A percentile compares a stretch with the other conserved stretches of the same genome.
Evolutionary conservation across 1,140 invertebrate genomes (phyloP).

Genomic region (Watersipora subatra): DNA sequence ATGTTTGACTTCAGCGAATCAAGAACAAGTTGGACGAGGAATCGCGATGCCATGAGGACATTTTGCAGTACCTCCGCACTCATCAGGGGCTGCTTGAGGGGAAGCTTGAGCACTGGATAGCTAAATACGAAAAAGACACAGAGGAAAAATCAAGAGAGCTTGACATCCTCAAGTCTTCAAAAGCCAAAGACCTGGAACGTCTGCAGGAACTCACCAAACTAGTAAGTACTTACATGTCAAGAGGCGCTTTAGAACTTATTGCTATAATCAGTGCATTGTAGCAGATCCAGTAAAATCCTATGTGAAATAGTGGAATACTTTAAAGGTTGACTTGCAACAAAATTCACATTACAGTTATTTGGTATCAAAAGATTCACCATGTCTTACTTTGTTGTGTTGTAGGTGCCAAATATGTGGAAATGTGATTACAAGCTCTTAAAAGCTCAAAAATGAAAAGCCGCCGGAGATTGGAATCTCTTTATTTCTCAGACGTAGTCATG

Average conservation of each 20-base stretch:
- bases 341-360: too few relatives aligned
- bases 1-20: conserved; percentile 28
- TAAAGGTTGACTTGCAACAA: too few relatives aligned
- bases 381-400: too few relatives aligned
- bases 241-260: background rate
- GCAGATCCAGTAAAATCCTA: too few relatives aligned
- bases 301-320: too few relatives aligned
- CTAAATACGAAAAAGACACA: conserved; percentile 38
- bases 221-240: conserved; percentile 16
- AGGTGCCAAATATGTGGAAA: too few relatives aligned
- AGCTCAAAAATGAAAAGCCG: too few relatives aligned
- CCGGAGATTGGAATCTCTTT: too few relatives aligned
- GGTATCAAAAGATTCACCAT: too few relatives aligned
- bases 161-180: conserved; percentile 33
- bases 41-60: conserved; percentile 31
- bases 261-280: background rate
- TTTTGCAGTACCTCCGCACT: conserved; percentile 27
- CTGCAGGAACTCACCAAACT: conserved; percentile 35
- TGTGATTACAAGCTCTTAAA: too few relatives aligned
- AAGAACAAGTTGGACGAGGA: conserved; percentile 34
- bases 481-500: too few relatives aligned
- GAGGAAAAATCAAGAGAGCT: conserved; percentile 36
- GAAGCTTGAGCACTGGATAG: conserved; percentile 37
- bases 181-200: conserved; percentile 35
- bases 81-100: conserved; percentile 27